A percentile compares a stretch with the other conserved stretches of the same genome.
phyloP scores from a whole-genome alignment of 1,140 invertebrate species.

The Ooceraea biroi region DNA sequence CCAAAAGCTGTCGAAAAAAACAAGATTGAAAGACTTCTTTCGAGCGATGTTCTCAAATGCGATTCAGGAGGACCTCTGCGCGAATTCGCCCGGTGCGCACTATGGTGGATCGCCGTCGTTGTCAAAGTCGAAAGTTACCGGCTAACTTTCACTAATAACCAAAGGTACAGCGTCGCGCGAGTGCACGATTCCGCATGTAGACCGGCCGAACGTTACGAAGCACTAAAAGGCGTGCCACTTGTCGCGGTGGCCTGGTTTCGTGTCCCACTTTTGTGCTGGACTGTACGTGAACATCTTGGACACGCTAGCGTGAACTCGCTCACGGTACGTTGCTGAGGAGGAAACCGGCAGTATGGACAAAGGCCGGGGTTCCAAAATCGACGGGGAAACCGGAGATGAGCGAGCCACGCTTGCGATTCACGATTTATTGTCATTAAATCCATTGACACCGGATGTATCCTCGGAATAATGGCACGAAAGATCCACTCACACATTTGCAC shows the following conservation, averaged over 20 bases:
- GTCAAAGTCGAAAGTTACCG: constrained; percentile 84
- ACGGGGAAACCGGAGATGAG: constrained; percentile 2
- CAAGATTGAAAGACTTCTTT: background rate
- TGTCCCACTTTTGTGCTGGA: constrained; percentile 82
- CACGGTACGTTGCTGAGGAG: constrained; percentile 47
- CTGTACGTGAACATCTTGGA: constrained; percentile 74
- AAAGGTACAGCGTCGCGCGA: constrained; percentile 70
- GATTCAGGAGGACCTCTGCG: constrained; percentile 50
- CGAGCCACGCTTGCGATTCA: background rate
- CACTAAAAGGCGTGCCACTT: constrained; percentile 85
- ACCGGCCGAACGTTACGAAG: constrained; percentile 76
- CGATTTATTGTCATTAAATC: background rate
- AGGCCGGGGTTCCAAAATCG: constrained; percentile 10
- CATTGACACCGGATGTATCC: background rate
- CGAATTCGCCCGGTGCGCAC: constrained; percentile 56
- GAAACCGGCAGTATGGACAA: constrained; percentile 25
- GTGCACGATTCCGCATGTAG: constrained; percentile 67
- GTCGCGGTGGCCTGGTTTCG: constrained; percentile 86
- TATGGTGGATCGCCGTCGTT: constrained; percentile 69
- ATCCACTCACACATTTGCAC: background rate
- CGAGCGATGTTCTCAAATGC: constrained; percentile 13
- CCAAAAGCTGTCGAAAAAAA: background rate
- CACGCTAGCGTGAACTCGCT: constrained; percentile 70
- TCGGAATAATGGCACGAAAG: background rate
- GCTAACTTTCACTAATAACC: constrained; percentile 85